A percentile compares a stretch with the other conserved stretches of the same genome.
These are phyloP conservation scores for Toxotes chatareus DNA, from an alignment of 2,113 vertebrate species.

Conservation along the genomic window DNA sequence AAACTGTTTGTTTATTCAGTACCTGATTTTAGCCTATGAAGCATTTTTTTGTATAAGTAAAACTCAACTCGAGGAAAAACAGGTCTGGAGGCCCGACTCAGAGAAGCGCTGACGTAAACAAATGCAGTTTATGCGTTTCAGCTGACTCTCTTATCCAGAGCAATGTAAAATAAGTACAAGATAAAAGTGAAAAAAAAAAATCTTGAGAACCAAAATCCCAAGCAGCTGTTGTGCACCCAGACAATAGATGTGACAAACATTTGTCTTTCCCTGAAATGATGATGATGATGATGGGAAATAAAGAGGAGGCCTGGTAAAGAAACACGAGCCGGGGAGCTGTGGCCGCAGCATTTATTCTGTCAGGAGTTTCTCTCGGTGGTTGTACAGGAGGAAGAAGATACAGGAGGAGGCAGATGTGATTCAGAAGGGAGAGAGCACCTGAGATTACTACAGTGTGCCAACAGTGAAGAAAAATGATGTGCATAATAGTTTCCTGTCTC, in stretches of 20 bases:
- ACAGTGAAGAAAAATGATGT: conserved; percentile 72
- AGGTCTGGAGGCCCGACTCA: neutral
- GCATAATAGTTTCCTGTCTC: conserved; percentile 71
- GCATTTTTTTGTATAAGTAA: conserved; percentile 14
- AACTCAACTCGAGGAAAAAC: conserved; percentile 11
- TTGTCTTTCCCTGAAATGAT: conserved; percentile 11
- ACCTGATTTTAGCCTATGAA: neutral
- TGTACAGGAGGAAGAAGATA: conserved; percentile 45
- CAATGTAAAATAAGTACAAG: conserved; percentile 15
- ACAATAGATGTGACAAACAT: conserved; percentile 56
- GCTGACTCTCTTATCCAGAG: conserved; percentile 43
- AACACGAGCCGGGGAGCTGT: conserved; percentile 30
- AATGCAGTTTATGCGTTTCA: conserved; percentile 42
- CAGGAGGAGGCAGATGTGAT: conserved; percentile 40
- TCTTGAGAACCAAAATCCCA: conserved; percentile 39
- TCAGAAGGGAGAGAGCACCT: conserved; percentile 9
- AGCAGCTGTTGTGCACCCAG: conserved; percentile 35
- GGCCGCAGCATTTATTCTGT: conserved; percentile 49
- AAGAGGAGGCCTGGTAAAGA: conserved; percentile 21
- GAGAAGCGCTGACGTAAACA: conserved; percentile 49
- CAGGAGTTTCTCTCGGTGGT: conserved; percentile 17
- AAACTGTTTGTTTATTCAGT: neutral
- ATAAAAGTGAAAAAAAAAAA: neutral
- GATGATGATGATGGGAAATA: conserved; percentile 8
- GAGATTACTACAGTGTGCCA: conserved; percentile 57